Evolutionary conservation across 2,797 vertebrate genomes (phyloP).

Genomic region (Alcedo atthis): DNA sequence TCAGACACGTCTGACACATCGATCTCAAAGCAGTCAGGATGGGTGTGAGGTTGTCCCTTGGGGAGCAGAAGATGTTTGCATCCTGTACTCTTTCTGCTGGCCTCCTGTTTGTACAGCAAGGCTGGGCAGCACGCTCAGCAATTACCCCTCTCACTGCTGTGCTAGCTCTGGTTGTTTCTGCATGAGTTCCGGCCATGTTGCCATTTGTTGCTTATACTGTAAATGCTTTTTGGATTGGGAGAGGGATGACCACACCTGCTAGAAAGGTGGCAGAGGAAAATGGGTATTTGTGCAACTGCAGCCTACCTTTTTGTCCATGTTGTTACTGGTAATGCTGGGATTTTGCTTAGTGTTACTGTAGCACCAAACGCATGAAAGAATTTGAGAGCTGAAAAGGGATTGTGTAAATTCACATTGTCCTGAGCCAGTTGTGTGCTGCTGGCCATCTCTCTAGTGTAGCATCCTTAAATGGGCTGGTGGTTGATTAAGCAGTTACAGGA

Average conservation of each 20-base stretch:
- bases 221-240: background rate
- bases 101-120: background rate
- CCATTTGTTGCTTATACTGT: rapidly evolving
- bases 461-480: background rate
- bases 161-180: background rate
- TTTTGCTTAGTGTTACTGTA: rapidly evolving
- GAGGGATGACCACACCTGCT: background rate
- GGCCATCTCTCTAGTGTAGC: rapidly evolving
- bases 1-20: rapidly evolving
- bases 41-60: background rate
- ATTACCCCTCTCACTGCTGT: background rate
- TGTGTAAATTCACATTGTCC: rapidly evolving
- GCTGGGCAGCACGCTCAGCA: rapidly evolving
- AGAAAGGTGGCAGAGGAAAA: background rate
- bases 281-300: background rate
- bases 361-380: background rate
- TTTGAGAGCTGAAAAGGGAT: background rate
- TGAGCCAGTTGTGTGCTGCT: background rate
- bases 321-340: background rate
- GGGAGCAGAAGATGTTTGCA: background rate
- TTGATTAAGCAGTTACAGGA: background rate
- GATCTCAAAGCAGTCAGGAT: background rate
- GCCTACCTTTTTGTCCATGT: background rate
- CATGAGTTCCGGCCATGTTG: background rate
- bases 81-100: rapidly evolving